phyloP scores from a whole-genome alignment of 2,888 invertebrate genomes.

The Rhabditophanes sp. region DNA sequence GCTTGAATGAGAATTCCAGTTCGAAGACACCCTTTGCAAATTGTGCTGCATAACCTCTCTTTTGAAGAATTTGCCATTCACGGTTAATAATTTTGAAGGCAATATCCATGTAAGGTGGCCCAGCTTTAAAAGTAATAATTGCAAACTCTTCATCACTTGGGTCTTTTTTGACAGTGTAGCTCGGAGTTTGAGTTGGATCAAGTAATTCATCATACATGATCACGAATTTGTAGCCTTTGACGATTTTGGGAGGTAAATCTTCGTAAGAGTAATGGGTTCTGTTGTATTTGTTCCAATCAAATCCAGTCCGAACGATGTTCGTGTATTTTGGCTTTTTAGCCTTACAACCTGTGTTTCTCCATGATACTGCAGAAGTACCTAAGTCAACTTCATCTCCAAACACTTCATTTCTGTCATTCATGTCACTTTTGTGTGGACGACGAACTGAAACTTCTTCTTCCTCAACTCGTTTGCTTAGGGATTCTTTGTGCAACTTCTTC shows the following conservation, averaged over 20 bases:
- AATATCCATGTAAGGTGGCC: constrained; percentile 78
- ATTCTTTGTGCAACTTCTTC: too few relatives aligned
- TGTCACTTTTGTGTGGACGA: too few relatives aligned
- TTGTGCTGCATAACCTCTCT: constrained; percentile 77
- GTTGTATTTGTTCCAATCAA: constrained; percentile 99
- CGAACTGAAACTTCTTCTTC: too few relatives aligned
- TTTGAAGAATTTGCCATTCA: constrained; percentile 66
- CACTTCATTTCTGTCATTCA: too few relatives aligned
- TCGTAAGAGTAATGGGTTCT: constrained; percentile 99
- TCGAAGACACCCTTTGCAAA: constrained; percentile 99
- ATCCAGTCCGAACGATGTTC: constrained; percentile 66
- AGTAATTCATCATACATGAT: constrained; percentile 98
- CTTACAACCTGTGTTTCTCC: too few relatives aligned
- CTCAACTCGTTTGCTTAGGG: too few relatives aligned
- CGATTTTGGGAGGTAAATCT: constrained; percentile 98
- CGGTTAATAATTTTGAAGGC: constrained; percentile 63
- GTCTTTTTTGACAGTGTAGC: constrained; percentile 63
- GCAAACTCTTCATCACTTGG: constrained; percentile 76
- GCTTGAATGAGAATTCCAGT: constrained; percentile 97
- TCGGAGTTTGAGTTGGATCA: constrained; percentile 74
- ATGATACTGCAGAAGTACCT: too few relatives aligned
- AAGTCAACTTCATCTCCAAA: too few relatives aligned
- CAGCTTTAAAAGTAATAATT: constrained; percentile 73
- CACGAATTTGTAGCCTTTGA: constrained; percentile 97
- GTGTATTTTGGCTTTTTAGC: constrained; percentile 92